Evolutionary conservation across 1,140 invertebrate genomes (phyloP).

Genomic region (Drosophila prosaltans): DNA sequence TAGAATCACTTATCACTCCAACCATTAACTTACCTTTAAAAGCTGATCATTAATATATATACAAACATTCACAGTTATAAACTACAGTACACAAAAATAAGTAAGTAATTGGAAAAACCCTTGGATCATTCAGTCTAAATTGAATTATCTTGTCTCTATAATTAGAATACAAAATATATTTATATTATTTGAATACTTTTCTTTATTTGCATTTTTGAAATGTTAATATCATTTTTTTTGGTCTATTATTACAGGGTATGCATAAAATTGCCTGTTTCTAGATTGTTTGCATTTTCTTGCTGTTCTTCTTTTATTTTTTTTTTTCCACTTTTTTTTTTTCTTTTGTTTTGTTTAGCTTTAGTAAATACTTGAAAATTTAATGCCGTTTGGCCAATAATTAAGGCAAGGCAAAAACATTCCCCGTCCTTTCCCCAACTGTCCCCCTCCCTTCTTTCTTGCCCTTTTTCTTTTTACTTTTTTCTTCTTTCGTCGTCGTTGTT

Average conservation of each 20-base stretch:
- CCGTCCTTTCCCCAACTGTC: conserved; percentile 5
- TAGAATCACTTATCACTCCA: too few species aligned
- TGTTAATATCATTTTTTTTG: too few species aligned
- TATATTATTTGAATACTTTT: too few species aligned
- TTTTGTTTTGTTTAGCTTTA: conserved; percentile 79
- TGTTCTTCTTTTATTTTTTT: conserved; percentile 2
- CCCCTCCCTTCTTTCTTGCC: neutral
- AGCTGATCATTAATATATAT: too few species aligned
- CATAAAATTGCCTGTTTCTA: conserved; percentile 1
- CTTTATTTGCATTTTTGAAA: too few species aligned
- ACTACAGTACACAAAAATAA: too few species aligned
- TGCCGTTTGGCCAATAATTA: conserved; percentile 79
- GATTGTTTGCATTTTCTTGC: conserved; percentile 27
- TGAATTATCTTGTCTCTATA: too few species aligned
- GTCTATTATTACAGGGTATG: neutral
- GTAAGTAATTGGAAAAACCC: too few species aligned
- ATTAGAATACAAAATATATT: too few species aligned
- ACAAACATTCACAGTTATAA: too few species aligned
- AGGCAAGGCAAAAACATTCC: conserved; percentile 66
- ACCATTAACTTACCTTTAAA: too few species aligned
- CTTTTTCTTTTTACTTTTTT: neutral
- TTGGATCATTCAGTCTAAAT: too few species aligned
- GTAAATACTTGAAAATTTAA: conserved; percentile 81
- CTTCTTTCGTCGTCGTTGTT: conserved; percentile 21
- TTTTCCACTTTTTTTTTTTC: conserved; percentile 21